A percentile compares a stretch with the other conserved stretches of the same genome.
Conservation (phyloP, 1,140 invertebrate genomes). For the Drosophila grimshawi region DNA sequence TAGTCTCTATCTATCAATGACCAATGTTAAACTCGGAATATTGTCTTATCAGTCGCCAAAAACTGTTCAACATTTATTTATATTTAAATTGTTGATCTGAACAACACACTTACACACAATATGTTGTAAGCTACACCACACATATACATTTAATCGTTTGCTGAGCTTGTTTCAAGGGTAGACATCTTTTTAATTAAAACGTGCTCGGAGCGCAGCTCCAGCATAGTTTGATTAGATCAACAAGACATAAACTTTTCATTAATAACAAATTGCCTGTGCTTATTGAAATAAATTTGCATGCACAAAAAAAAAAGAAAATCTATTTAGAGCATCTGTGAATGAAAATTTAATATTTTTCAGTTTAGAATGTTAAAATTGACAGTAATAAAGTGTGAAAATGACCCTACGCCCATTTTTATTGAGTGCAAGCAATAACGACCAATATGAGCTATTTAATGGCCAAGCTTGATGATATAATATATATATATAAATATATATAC, state of each 20-base stretch:
- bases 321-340: slow-evolving; percentile 66
- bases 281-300: slow-evolving; percentile 73
- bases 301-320: slow-evolving; percentile 67
- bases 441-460: too few relatives aligned
- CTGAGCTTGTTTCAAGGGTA: slow-evolving; percentile 71
- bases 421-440: background rate
- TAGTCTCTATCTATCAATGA: slow-evolving; percentile 6
- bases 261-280: slow-evolving; percentile 40
- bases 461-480: too few relatives aligned
- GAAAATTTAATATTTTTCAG: slow-evolving; percentile 22
- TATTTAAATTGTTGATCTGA: slow-evolving; percentile 53
- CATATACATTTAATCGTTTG: slow-evolving; percentile 12
- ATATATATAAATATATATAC: too few relatives aligned
- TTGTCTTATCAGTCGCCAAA: slow-evolving; percentile 51
- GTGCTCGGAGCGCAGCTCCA: slow-evolving; percentile 25
- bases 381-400: slow-evolving; percentile 11
- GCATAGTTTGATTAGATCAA: slow-evolving; percentile 74
- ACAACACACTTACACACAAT: background rate
- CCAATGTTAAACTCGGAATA: slow-evolving; percentile 43
- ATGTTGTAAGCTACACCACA: background rate
- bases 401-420: slow-evolving; percentile 8
- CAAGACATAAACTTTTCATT: slow-evolving; percentile 48
- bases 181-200: slow-evolving; percentile 72
- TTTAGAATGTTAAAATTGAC: background rate
- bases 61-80: slow-evolving; percentile 28